These are phyloP conservation scores for Peromyscus aztecus DNA, from an alignment of 2,797 vertebrate species.

Conservation along the genomic window DNA sequence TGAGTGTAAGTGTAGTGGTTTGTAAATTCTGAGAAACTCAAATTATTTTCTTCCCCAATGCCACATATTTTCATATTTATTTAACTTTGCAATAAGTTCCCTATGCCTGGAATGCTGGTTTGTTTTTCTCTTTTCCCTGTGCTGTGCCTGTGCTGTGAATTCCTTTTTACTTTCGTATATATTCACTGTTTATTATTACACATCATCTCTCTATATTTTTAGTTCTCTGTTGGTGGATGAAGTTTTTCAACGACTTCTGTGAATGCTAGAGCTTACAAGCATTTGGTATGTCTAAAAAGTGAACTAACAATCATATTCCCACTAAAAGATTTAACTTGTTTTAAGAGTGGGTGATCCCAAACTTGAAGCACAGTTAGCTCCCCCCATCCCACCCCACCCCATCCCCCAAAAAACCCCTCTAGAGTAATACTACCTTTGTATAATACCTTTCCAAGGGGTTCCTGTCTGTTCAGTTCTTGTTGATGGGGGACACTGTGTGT, in stretches of 20 bases:
- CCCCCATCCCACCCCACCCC: rapidly evolving
- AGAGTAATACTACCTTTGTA: background rate
- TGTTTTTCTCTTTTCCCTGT: background rate
- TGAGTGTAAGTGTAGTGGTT: background rate
- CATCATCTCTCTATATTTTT: background rate
- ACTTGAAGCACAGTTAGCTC: background rate
- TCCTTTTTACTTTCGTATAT: background rate
- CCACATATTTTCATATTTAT: background rate
- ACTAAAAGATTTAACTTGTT: slow-evolving; percentile 24
- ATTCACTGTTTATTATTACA: background rate
- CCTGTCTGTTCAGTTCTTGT: background rate
- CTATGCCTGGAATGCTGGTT: background rate
- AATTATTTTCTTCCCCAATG: background rate
- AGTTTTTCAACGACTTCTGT: background rate
- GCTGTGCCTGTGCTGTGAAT: background rate
- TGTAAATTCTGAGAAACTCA: background rate
- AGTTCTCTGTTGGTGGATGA: background rate
- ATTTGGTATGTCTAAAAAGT: background rate
- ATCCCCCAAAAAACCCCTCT: too few species aligned
- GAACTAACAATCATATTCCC: background rate
- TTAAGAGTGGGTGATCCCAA: slow-evolving; percentile 25
- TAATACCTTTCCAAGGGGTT: background rate
- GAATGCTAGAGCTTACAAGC: background rate
- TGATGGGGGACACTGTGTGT: background rate
- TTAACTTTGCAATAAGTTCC: background rate